Conservation (phyloP, 2,888 invertebrate genomes). For the Standfussiana lucernea region DNA sequence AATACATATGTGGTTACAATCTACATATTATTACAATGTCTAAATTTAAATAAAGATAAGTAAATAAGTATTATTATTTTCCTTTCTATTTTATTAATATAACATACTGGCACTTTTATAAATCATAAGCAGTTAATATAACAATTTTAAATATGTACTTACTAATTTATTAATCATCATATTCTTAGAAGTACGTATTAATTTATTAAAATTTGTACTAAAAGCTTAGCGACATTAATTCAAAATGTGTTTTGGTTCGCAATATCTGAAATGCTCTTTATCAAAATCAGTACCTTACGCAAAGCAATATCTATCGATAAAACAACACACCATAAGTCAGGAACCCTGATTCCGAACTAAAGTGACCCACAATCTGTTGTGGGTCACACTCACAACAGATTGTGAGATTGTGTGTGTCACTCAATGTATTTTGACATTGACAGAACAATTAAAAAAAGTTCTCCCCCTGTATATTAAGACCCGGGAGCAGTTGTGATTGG, state of each 20-base stretch:
- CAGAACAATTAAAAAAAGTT: not conserved
- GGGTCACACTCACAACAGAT: no score
- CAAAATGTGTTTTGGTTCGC: slow-evolving; percentile 20
- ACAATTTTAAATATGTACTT: slow-evolving; percentile 1
- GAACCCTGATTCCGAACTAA: not conserved
- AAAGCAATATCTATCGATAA: slow-evolving; percentile 11
- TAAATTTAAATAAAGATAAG: slow-evolving; percentile 7
- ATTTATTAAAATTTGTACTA: slow-evolving; percentile 46
- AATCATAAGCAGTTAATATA: slow-evolving; percentile 46
- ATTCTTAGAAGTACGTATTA: not conserved
- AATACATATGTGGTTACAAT: slow-evolving; percentile 38
- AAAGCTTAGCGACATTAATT: slow-evolving; percentile 33
- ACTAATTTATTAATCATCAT: not conserved
- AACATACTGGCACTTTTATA: slow-evolving; percentile 51
- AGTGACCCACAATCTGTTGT: no score
- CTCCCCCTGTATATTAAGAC: not conserved
- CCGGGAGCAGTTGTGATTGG: not conserved
- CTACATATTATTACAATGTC: slow-evolving; percentile 14
- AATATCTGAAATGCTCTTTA: slow-evolving; percentile 4
- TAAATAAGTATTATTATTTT: slow-evolving; percentile 32
- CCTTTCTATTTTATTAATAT: slow-evolving; percentile 10
- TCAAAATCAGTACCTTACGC: not conserved
- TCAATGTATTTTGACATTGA: not conserved
- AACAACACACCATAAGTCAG: not conserved
- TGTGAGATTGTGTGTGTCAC: no score